Evolutionary conservation across 1,140 invertebrate genomes (phyloP), one percentile per base, ranked within the genome.

Genomic region (Doryteuthis pealeii): DNA sequence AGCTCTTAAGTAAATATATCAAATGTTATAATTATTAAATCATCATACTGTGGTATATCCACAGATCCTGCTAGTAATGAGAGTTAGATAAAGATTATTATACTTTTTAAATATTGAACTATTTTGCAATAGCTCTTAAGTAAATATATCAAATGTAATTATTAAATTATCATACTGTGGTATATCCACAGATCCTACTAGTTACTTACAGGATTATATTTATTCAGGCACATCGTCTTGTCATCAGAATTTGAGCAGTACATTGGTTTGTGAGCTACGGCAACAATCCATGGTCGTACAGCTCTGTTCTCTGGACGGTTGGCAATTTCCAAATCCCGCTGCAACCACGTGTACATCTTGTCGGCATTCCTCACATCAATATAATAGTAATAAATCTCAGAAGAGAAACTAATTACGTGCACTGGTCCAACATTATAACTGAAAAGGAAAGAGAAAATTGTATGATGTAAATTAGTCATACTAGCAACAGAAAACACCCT

Each of bases 321-420:
- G 14, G 80, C 80, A 71, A 79, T 74, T 79, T 81, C 33, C 33
- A 70, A 45, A 71, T 80, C 79, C 26, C 72, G 49, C 49, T 79
- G 74, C 3, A 80, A 71, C 79, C 79, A 80, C 49, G 67, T 89
- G 83, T 93, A 98, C 86, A 98, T 96, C 77, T 92, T 91, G 14
- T 92, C 88, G 15, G 97, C 84, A 80, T 93, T 91, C 81, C 94
- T 93, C 40, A n/a, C 26, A 10, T 96, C 96, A 86, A 94, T 96
- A 75, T 95, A 72, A 85, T 93, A 98, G 86, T 96, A 99, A 86
- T 98, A 99, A 77, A 93, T 92, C 89, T 99, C 97, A 0, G 96
- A 98, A 74, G 94, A 95, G 73, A 99, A 92, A 18, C 91, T 92
- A 65, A 81, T 76, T 8, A 81, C 32, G 49, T 98, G 96, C n/a